A percentile compares a stretch with the other conserved stretches of the same genome.
These are phyloP conservation scores for Apeira syringaria DNA, from an alignment of 2,888 invertebrate species.

Conservation along the genomic window DNA sequence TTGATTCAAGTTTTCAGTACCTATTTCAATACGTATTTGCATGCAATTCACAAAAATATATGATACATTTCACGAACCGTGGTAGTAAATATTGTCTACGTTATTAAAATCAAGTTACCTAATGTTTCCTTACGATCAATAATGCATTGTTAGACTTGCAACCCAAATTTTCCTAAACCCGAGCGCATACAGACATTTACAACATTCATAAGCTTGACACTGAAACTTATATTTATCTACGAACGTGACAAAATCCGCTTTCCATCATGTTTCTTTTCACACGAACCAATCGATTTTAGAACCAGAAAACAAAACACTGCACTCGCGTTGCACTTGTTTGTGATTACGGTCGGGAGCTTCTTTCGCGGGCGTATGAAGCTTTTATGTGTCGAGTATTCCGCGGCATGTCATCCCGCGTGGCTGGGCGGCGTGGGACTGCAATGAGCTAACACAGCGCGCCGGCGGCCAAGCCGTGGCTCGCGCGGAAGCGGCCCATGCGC, in stretches of 20 bases:
- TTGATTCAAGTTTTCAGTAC: slow-evolving; percentile 12
- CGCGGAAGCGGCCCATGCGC: slow-evolving; percentile 47
- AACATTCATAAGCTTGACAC: slow-evolving; percentile 72
- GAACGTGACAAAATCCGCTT: slow-evolving; percentile 66
- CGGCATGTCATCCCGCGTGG: slow-evolving; percentile 67
- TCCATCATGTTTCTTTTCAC: slow-evolving; percentile 47
- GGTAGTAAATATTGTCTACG: neutral
- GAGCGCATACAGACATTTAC: slow-evolving; percentile 49
- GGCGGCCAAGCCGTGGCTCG: slow-evolving; percentile 19
- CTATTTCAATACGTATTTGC: neutral
- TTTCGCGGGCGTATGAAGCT: slow-evolving; percentile 41
- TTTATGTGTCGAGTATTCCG: slow-evolving; percentile 40
- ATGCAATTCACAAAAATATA: neutral
- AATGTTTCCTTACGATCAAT: slow-evolving; percentile 39
- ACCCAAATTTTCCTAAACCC: slow-evolving; percentile 32
- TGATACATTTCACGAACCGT: neutral
- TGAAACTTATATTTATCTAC: slow-evolving; percentile 56
- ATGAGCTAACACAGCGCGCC: slow-evolving; percentile 17
- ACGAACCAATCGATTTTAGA: slow-evolving; percentile 30
- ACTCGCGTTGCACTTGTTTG: slow-evolving; percentile 39
- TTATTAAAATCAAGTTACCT: slow-evolving; percentile 39
- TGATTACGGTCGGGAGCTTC: slow-evolving; percentile 21
- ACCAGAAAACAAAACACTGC: slow-evolving; percentile 40
- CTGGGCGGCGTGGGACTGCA: slow-evolving; percentile 64
- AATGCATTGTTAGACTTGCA: slow-evolving; percentile 53